Evolutionary conservation across 2,797 vertebrate species (phyloP).

Genomic region (Toxotes lorentzi): DNA sequence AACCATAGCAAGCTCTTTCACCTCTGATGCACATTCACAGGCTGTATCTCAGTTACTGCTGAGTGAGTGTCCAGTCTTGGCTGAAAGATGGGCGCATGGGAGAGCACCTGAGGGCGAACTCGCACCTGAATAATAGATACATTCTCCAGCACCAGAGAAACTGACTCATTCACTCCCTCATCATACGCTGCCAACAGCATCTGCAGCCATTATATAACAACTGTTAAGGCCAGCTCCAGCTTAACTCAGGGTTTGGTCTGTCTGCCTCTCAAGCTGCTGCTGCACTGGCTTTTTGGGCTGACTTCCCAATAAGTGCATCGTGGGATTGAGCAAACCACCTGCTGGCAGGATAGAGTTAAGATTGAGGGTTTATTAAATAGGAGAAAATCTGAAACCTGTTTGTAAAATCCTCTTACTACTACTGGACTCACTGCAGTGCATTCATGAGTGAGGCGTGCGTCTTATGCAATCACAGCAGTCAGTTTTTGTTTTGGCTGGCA

Average conservation of each 20-base stretch:
- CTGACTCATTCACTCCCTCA: conserved; percentile 60
- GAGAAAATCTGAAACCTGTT: conserved; percentile 46
- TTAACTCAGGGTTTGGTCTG: conserved; percentile 25
- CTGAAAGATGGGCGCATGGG: conserved; percentile 33
- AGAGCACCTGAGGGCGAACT: conserved; percentile 45
- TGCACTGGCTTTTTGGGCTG: conserved; percentile 42
- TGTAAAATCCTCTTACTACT: conserved; percentile 65
- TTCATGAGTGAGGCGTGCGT: conserved; percentile 31
- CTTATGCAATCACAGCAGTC: conserved; percentile 65
- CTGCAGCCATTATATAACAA: conserved; percentile 74
- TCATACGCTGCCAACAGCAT: conserved; percentile 52
- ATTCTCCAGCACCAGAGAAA: conserved; percentile 52
- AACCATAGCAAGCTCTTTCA: background rate
- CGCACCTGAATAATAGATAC: conserved; percentile 74
- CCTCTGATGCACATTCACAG: background rate
- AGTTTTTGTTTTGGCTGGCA: conserved; percentile 63
- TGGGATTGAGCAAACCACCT: conserved; percentile 21
- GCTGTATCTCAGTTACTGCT: background rate
- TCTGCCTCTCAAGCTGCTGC: conserved; percentile 26
- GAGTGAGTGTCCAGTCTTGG: conserved; percentile 17
- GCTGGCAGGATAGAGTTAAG: conserved; percentile 26
- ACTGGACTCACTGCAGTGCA: conserved; percentile 34
- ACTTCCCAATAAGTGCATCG: conserved; percentile 20
- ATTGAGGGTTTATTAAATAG: conserved; percentile 38
- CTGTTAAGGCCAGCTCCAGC: conserved; percentile 56